Base-by-base conservation (phyloP, 2,888 invertebrate genomes). In the Amiota communis region DNA sequence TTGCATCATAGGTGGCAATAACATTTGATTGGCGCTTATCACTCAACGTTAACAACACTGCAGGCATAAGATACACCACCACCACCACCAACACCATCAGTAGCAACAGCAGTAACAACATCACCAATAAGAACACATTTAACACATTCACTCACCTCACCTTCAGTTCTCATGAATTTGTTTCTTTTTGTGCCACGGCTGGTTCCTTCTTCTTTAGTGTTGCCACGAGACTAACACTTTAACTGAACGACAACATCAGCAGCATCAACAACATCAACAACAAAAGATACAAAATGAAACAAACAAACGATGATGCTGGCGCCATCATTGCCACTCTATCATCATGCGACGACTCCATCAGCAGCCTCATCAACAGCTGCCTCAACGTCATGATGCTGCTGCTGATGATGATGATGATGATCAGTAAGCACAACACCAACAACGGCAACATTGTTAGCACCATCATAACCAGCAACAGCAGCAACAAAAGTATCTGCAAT, bases 21-120 rank as follows among this genome's bases (percentile, higher is more conserved):
- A 49, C 63, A 59, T 17, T 10, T 63, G 46, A 48, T 65, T 65
- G 65, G 15, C 47, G 65, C 47, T 65, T 47, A 65, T 65, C 65
- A 65, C n/a, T 65, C 65, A 65, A 65, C 65, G 65, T 20, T 17
- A 65, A 36, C 36, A 23, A n/a, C 65, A n/a, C 17, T 8, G 65
- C 65, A 47, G 15, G 65, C 48, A 49, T 47, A 20, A 65, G 47
- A 49, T 17, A 48, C 65, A 49, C 15, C 15, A 48, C 49, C 12
- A 12, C 49, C 59, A 48, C 20, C 57, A 57, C n/a, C 8, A 1
- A 9, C 57, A 17, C 13, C 13, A 13, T 4, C 4, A 51, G 1
- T 4, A 51, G 51, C 53, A 10, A 3, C 53, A 36, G 0, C 36
- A 36, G 3, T 11, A n/a, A n/a, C 53, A 51, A 2, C 53, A 51